Conservation (phyloP, 2,888 invertebrate genomes). For the Drosophila cognata region DNA sequence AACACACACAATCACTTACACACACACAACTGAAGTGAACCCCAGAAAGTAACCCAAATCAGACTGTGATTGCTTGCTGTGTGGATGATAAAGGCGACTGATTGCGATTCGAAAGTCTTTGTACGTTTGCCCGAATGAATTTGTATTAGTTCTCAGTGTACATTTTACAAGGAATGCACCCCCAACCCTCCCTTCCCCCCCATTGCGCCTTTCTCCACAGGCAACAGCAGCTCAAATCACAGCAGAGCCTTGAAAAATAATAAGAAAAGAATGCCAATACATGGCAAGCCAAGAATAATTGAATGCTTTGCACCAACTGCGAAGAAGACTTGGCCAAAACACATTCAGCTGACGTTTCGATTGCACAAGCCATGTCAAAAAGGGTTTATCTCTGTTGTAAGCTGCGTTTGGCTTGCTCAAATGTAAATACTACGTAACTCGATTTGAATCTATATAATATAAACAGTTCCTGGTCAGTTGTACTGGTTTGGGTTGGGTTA, state of each 20-base stretch:
- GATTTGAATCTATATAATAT: neutral
- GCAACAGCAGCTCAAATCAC: neutral
- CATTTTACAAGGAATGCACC: neutral
- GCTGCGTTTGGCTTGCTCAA: slow-evolving; percentile 7
- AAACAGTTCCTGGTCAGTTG: neutral
- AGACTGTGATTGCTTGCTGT: slow-evolving; percentile 13
- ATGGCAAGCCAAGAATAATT: slow-evolving; percentile 13
- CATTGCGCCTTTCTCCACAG: neutral
- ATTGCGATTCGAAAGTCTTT: slow-evolving; percentile 61
- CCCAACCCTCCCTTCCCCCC: neutral
- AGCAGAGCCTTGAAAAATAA: slow-evolving; percentile 16
- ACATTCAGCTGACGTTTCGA: slow-evolving; percentile 16
- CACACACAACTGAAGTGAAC: slow-evolving; percentile 7
- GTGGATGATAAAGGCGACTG: slow-evolving; percentile 50
- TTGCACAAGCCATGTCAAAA: slow-evolving; percentile 19
- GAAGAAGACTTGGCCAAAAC: slow-evolving; percentile 27
- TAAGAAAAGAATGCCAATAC: slow-evolving; percentile 32
- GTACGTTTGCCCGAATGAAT: slow-evolving; percentile 51
- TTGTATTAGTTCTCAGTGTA: slow-evolving; percentile 50
- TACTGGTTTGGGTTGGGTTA: neutral
- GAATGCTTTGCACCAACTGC: slow-evolving; percentile 35
- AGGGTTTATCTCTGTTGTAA: slow-evolving; percentile 1
- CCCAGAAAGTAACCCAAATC: slow-evolving; percentile 24
- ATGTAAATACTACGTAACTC: slow-evolving; percentile 2
- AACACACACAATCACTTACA: neutral